Percentiles rank a stretch among this genome's conserved stretches.
Conservation (phyloP, 2,888 invertebrate genomes). For the Nasonovia ribisnigri region DNA sequence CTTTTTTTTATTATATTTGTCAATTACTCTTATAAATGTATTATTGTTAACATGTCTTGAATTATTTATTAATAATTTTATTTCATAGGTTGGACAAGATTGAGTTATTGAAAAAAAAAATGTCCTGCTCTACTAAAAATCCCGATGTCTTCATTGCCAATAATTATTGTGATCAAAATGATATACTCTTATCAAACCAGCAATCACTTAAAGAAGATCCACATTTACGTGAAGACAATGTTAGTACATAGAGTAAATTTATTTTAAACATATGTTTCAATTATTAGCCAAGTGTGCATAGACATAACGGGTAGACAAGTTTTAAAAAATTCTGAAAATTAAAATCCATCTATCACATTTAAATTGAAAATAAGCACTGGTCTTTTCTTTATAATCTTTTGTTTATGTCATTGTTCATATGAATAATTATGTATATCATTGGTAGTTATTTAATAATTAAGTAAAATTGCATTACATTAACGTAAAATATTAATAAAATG, state of each 20-base stretch:
- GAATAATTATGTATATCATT: not conserved
- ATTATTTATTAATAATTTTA: slow-evolving; percentile 10
- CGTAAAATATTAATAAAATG: not conserved
- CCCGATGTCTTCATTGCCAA: slow-evolving; percentile 28
- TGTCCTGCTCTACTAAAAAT: not conserved
- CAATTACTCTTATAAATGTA: not conserved
- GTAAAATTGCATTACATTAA: not conserved
- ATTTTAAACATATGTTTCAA: not conserved
- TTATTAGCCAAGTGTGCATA: not conserved
- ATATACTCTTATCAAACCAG: slow-evolving; percentile 24
- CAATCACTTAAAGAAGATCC: slow-evolving; percentile 30
- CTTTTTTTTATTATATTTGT: not conserved
- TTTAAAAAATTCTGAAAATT: not conserved
- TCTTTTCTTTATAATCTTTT: not conserved
- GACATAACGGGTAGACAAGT: not conserved
- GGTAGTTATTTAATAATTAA: not conserved
- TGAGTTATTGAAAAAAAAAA: slow-evolving; percentile 43
- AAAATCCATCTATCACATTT: not conserved
- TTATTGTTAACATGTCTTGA: not conserved
- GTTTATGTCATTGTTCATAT: not conserved
- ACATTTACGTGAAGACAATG: not conserved
- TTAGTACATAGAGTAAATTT: not conserved
- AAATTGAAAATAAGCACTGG: not conserved
- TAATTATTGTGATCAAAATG: slow-evolving; percentile 45
- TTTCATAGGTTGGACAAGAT: slow-evolving; percentile 47